Evolutionary conservation across 2,888 invertebrate genomes (phyloP).

Genomic region (Rhagonycha fulva): DNA sequence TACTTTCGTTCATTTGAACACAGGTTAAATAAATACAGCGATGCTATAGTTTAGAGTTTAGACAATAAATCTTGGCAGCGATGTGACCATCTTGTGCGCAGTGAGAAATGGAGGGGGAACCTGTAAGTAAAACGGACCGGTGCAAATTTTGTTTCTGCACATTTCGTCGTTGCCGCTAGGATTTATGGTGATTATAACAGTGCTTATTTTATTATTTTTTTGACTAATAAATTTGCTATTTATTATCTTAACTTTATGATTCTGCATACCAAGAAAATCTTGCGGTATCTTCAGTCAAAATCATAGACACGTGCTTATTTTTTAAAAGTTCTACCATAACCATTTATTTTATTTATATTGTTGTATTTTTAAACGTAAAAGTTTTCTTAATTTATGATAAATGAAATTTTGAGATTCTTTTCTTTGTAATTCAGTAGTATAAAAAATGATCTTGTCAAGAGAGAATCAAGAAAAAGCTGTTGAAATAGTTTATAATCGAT

Average conservation of each 20-base stretch:
- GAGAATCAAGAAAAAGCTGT: neutral
- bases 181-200: too few species aligned
- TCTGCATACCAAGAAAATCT: neutral
- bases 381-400: neutral
- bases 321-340: neutral
- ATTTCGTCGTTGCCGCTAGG: too few species aligned
- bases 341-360: neutral
- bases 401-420: neutral
- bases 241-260: neutral
- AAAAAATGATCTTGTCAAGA: neutral
- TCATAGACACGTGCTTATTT: too few species aligned
- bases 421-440: neutral
- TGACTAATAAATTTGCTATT: neutral
- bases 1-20: too few species aligned
- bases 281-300: neutral
- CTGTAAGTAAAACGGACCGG: too few species aligned
- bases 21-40: too few species aligned
- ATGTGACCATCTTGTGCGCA: too few species aligned
- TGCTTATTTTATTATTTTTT: too few species aligned
- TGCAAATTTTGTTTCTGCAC: too few species aligned
- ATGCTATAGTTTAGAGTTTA: too few species aligned
- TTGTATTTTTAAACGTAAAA: neutral
- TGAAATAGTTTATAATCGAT: neutral
- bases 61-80: too few species aligned
- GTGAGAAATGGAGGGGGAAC: too few species aligned